Evolutionary conservation across 2,888 invertebrate species (phyloP).

Genomic region (Ichneumoninae sp.): DNA sequence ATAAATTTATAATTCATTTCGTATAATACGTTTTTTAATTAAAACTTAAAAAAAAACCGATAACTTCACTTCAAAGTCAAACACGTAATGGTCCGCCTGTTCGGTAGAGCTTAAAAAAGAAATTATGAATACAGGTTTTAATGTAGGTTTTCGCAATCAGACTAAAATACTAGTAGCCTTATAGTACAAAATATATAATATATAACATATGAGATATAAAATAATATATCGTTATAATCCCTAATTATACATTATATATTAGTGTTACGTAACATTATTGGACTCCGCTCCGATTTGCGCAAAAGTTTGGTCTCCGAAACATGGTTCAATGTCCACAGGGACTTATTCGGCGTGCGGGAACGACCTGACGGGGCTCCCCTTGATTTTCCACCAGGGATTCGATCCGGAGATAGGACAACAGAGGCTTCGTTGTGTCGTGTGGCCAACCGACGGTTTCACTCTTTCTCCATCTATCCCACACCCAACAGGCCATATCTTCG

Average conservation of each 20-base stretch:
- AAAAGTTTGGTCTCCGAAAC: slow-evolving; percentile 8
- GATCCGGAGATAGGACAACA: slow-evolving; percentile 60
- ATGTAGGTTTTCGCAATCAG: neutral
- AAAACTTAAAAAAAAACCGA: neutral
- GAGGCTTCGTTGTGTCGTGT: slow-evolving; percentile 59
- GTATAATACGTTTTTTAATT: neutral
- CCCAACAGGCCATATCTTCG: neutral
- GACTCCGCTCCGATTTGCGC: neutral
- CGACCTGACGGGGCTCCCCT: slow-evolving; percentile 39
- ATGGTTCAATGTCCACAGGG: neutral
- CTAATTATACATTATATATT: neutral
- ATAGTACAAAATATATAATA: neutral
- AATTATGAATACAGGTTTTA: neutral
- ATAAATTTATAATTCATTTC: neutral
- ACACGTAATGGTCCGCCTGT: neutral
- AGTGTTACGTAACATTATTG: neutral
- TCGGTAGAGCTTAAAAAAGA: neutral
- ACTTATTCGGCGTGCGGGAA: slow-evolving; percentile 3
- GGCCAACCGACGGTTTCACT: slow-evolving; percentile 12
- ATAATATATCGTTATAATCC: neutral
- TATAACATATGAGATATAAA: neutral
- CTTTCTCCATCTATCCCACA: slow-evolving; percentile 26
- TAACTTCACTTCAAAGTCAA: neutral
- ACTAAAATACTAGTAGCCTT: neutral
- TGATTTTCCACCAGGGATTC: slow-evolving; percentile 57